These are phyloP conservation scores for Aplocera efformata DNA, from an alignment of 2,888 invertebrate genomes.

Conservation along the genomic window DNA sequence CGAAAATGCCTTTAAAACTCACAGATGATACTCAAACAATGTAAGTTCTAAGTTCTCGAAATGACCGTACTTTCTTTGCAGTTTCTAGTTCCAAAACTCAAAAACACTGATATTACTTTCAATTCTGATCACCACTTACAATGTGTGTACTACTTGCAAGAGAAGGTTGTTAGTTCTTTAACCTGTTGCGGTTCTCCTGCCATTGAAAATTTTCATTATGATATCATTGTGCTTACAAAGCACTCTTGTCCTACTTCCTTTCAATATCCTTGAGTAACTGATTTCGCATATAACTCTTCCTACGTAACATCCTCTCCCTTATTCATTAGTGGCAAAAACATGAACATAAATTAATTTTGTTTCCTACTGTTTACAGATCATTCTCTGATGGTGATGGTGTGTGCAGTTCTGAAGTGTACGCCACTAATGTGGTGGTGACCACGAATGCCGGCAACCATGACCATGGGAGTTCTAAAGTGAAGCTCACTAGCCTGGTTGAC, in stretches of 20 bases:
- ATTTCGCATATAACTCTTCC: background rate
- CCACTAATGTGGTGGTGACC: slow-evolving; percentile 84
- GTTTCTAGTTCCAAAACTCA: slow-evolving; percentile 12
- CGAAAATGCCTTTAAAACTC: slow-evolving; percentile 68
- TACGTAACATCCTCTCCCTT: too few relatives aligned
- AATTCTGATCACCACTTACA: slow-evolving; percentile 43
- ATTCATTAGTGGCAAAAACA: too few relatives aligned
- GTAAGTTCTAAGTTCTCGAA: slow-evolving; percentile 51
- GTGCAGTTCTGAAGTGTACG: slow-evolving; percentile 77
- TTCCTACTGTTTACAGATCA: slow-evolving; percentile 64
- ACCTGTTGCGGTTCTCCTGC: slow-evolving; percentile 20
- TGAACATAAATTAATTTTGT: too few relatives aligned
- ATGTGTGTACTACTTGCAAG: background rate
- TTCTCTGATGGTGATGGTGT: slow-evolving; percentile 82
- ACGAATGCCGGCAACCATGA: slow-evolving; percentile 87
- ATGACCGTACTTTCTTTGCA: slow-evolving; percentile 15
- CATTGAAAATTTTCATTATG: slow-evolving; percentile 6
- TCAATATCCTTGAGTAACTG: background rate
- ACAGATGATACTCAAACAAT: slow-evolving; percentile 71
- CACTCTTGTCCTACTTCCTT: slow-evolving; percentile 6
- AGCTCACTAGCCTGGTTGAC: slow-evolving; percentile 93
- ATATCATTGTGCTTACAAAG: slow-evolving; percentile 11
- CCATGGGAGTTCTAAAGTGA: slow-evolving; percentile 93
- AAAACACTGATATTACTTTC: background rate
- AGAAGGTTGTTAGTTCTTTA: slow-evolving; percentile 6